Evolutionary conservation across 2,113 vertebrate genomes (phyloP).

Genomic region (Nymphicus hollandicus): DNA sequence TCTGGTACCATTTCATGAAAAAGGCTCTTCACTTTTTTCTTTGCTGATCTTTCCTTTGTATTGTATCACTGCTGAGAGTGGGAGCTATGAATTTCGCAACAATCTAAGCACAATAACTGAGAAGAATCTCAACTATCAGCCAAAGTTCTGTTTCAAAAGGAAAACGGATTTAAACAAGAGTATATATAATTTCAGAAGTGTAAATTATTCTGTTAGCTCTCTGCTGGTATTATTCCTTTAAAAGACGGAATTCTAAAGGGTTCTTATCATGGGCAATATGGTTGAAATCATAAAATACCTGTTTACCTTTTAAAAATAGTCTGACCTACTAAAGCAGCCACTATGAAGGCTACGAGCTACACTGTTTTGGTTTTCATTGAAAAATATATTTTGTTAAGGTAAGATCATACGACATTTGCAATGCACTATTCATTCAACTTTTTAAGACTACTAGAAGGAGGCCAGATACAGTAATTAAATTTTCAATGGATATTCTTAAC

Average conservation of each 20-base stretch:
- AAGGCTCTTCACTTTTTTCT: background rate
- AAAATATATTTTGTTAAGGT: background rate
- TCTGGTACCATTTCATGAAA: conserved; percentile 27
- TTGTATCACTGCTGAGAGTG: background rate
- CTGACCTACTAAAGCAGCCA: background rate
- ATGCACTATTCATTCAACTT: background rate
- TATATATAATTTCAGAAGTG: background rate
- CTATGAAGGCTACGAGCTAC: background rate
- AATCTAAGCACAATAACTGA: background rate
- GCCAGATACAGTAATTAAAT: background rate
- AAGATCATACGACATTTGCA: background rate
- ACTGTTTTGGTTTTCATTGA: background rate
- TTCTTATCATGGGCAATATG: background rate
- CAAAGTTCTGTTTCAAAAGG: conserved; percentile 1
- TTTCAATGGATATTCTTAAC: background rate
- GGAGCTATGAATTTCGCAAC: background rate
- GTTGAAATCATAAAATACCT: background rate
- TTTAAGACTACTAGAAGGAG: background rate
- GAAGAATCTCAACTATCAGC: background rate
- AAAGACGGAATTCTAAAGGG: background rate
- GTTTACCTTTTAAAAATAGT: background rate
- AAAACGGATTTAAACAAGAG: background rate
- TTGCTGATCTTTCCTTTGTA: background rate
- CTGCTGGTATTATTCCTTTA: background rate
- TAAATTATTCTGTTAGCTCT: background rate